phyloP scores from a whole-genome alignment of 1,140 invertebrate species.

The Chionoecetes opilio region DNA sequence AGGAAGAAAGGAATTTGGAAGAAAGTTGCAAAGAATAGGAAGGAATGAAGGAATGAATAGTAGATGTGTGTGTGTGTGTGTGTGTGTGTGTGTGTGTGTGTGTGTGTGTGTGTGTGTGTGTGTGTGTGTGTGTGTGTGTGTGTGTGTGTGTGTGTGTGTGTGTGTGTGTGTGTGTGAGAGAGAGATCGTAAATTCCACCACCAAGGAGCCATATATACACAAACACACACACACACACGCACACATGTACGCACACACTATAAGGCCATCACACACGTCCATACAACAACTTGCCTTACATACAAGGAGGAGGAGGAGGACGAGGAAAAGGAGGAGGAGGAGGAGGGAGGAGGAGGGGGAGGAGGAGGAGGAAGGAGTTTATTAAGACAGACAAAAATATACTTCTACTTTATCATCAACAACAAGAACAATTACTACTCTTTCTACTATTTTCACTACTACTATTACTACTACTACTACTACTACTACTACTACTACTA shows the following conservation, averaged over 20 bases:
- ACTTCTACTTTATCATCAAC: no score
- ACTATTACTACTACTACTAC: constrained; percentile 17
- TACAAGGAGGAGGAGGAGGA: neutral
- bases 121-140: constrained; percentile 51
- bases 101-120: constrained; percentile 48
- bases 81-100: constrained; percentile 48
- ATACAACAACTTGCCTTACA: neutral
- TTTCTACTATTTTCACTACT: neutral
- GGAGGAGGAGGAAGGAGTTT: neutral
- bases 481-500: constrained; percentile 29
- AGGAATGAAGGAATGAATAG: neutral
- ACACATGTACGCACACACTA: neutral
- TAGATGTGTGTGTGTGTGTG: neutral
- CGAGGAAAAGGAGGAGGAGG: neutral
- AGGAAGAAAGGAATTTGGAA: no score
- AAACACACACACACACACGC: neutral
- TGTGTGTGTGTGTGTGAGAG: constrained; percentile 10
- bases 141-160: constrained; percentile 45
- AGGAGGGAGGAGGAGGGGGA: constrained; percentile 1
- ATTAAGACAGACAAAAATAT: no score
- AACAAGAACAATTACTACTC: no score
- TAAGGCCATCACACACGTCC: neutral
- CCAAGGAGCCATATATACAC: neutral
- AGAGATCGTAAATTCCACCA: neutral
- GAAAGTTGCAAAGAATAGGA: no score